Percentiles rank a stretch among this genome's conserved stretches.
Conservation (phyloP, 2,797 vertebrate genomes). For the Poecilia wingei region DNA sequence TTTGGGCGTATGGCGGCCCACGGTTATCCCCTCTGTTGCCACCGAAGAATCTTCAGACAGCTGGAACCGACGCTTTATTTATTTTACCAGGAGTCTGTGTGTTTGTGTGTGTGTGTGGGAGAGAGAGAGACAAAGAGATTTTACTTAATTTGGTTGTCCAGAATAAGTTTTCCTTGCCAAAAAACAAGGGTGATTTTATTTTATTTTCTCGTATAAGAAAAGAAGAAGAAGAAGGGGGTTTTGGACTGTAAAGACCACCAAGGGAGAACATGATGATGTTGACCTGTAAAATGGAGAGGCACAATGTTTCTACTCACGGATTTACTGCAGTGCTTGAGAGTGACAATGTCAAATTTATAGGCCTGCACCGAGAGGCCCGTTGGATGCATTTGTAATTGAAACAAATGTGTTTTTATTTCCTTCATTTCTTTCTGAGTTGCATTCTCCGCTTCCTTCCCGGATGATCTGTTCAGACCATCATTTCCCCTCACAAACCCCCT, state of each 20-base stretch:
- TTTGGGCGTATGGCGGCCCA: slow-evolving; percentile 62
- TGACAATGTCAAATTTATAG: slow-evolving; percentile 53
- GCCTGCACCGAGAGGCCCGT: slow-evolving; percentile 42
- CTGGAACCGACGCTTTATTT: slow-evolving; percentile 33
- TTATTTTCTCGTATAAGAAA: slow-evolving; percentile 2
- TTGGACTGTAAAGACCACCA: slow-evolving; percentile 41
- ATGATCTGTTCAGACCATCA: slow-evolving; percentile 55
- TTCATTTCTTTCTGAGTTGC: slow-evolving; percentile 45
- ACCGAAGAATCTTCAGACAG: slow-evolving; percentile 68
- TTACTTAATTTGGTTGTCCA: slow-evolving; percentile 20
- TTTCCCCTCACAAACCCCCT: slow-evolving; percentile 28
- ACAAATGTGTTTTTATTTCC: slow-evolving; percentile 66
- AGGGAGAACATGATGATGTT: slow-evolving; percentile 43
- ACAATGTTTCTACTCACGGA: slow-evolving; percentile 55
- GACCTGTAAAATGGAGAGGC: slow-evolving; percentile 56
- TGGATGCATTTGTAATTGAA: slow-evolving; percentile 58
- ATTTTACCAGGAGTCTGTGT: not conserved
- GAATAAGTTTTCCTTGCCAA: slow-evolving; percentile 67
- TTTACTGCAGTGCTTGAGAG: slow-evolving; percentile 71
- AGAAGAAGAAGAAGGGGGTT: slow-evolving; percentile 6
- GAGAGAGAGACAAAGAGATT: slow-evolving; percentile 51
- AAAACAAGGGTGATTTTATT: not conserved
- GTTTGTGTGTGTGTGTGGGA: slow-evolving; percentile 36
- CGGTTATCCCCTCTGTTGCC: slow-evolving; percentile 63
- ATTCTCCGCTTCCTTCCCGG: slow-evolving; percentile 66